Base-by-base conservation (phyloP, 2,113 vertebrate genomes). In the Dromaius novaehollandiae region DNA sequence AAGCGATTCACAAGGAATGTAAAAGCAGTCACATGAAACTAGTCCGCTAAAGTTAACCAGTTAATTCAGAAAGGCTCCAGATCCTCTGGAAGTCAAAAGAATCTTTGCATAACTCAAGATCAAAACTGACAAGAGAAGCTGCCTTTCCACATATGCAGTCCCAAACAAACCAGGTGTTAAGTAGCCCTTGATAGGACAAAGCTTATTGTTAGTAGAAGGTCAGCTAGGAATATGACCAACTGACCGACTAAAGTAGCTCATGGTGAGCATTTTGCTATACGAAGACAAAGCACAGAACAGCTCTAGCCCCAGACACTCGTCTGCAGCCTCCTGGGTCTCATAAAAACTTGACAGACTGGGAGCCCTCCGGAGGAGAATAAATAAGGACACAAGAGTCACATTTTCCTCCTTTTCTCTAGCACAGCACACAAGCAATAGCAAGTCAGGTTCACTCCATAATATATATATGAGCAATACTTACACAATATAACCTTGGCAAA, bases 141-240 rank as follows among this genome's bases (percentile, higher is more conserved):
- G 22, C 6, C 36, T 91, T 86, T 90, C n/a, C 26, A n/a, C 42
- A 3, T 3, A 70, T 10, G 18, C 42, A 10, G 7, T 76, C 44
- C 61, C 30, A 64, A 53, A 70, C 53, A 66, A 82, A 77, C 4
- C 1, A 4, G 63, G 58, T 83, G 7, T 70, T 87, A 88, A 66
- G 6, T 34, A 86, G 2, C 46, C 46, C 26, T 58, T 61, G 13
- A 53, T 32, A 82, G 73, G 60, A 66, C 44, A 88, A 5, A 80
- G 64, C 18, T 7, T 13, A 28, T 53, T 17, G 13, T 60, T 89
- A 50, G 28, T 7, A 11, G 13, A 5, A 6, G 3, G 26, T 7
- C 11, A 4, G 2, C 51, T 9, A 20, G 46, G 53, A 82, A 63
- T 25, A 10, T 4, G 36, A 0, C n/a, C n/a, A n/a, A n/a, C 30